Conservation (phyloP, 2,113 vertebrate genomes). For the Bungarus multicinctus region DNA sequence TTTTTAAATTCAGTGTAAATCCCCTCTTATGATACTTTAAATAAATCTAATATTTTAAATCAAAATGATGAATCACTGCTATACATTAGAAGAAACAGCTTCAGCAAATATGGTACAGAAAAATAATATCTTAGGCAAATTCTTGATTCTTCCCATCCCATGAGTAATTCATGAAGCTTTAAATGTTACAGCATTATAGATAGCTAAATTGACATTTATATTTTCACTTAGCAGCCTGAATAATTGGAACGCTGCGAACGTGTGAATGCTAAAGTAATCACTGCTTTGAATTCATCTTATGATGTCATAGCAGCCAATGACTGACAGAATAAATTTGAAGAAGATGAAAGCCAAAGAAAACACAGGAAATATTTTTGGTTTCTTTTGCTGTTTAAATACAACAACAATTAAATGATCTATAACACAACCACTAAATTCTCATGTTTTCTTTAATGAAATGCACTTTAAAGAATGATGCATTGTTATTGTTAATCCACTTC, state of each 20-base stretch:
- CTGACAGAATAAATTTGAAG: conserved; percentile 70
- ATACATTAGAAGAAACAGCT: conserved; percentile 65
- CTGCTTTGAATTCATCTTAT: conserved; percentile 74
- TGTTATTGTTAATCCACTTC: conserved; percentile 39
- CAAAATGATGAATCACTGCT: conserved; percentile 67
- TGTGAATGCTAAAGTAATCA: conserved; percentile 69
- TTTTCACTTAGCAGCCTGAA: conserved; percentile 72
- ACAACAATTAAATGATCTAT: conserved; percentile 69
- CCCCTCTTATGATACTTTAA: conserved; percentile 59
- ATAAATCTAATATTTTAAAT: conserved; percentile 65
- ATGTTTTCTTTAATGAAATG: conserved; percentile 69
- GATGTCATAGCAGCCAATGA: conserved; percentile 70
- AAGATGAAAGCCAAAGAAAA: conserved; percentile 58
- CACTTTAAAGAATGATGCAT: conserved; percentile 62
- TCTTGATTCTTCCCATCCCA: conserved; percentile 60
- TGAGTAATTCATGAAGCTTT: conserved; percentile 78
- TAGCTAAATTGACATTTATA: conserved; percentile 71
- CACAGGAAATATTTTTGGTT: conserved; percentile 58
- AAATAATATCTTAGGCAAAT: conserved; percentile 65
- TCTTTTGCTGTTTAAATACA: conserved; percentile 51
- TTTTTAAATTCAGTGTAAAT: conserved; percentile 56
- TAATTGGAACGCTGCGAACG: conserved; percentile 65
- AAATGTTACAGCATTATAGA: conserved; percentile 68
- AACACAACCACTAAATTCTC: conserved; percentile 54
- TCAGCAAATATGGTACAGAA: conserved; percentile 59